Base-by-base conservation (phyloP, 1,140 invertebrate species). In the Amyelois transitella region DNA sequence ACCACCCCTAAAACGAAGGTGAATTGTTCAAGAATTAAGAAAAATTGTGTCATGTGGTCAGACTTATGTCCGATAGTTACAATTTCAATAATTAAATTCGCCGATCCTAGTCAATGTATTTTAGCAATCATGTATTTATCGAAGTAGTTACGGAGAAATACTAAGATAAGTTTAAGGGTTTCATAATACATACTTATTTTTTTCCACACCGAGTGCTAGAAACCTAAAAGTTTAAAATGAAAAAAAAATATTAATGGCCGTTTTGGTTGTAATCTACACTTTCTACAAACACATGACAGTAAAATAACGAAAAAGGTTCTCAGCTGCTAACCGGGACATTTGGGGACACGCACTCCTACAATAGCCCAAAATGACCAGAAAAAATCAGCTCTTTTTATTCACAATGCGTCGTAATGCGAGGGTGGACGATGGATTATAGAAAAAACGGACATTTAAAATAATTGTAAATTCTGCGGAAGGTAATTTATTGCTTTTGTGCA, bases 401-500 rank as follows among this genome's bases (percentile, higher is more conserved):
- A 82, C 75, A 78, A 80, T 73, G 55, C 24, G 45, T 63, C 70
- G 53, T 69, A 65, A 78, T 72, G 78, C 64, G 81, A 69, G 77
- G 80, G 80, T 83, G 80, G 81, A 80, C 74, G 69, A 76, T 79
- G 69, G 66, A 74, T 79, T 62, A 79, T 76, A 67, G 63, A 75
- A 78, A 78, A 74, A 77, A 68, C 52, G 53, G 53, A 22, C 66
- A 53, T 58, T 56, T 76, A 78, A 80, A 78, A 80, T 78, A 74
- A 73, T 77, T 72, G 69, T 75, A 70, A 70, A 77, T 80, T 77
- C 58, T 61, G 51, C 70, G 69, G 69, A 76, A 69, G 53, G 66
- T 77, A 73, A 81, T 83, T 85, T 81, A 85, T 82, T 73, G 71
- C 64, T 62, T 69, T 80, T 81, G 75, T 76, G 66, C 69, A 67